phyloP scores from a whole-genome alignment of 2,797 vertebrate species.

The Luscinia megarhynchos region DNA sequence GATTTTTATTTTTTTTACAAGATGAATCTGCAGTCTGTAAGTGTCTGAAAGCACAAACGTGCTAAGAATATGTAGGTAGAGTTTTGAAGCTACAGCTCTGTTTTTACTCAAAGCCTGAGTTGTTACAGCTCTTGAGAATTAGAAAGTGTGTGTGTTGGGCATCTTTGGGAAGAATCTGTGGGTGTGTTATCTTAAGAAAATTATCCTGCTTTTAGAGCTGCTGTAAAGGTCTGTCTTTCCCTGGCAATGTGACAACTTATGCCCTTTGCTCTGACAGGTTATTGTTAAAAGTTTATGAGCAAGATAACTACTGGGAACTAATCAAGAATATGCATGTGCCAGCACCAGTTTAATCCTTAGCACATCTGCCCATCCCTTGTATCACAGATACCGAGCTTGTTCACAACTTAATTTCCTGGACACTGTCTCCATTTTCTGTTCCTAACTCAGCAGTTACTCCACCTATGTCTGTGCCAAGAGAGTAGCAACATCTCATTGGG shows the following conservation, averaged over 20 bases:
- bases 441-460: not conserved
- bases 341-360: not conserved
- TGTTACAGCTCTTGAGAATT: not conserved
- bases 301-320: not conserved
- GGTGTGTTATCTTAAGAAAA: not conserved
- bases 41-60: not conserved
- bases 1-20: not conserved
- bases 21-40: not conserved
- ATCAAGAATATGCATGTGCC: not conserved
- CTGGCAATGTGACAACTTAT: not conserved
- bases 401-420: not conserved
- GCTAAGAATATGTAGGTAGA: not conserved
- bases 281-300: not conserved
- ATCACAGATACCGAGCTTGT: not conserved
- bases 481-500: not conserved
- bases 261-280: not conserved
- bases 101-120: not conserved
- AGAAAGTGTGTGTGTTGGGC: not conserved
- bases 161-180: not conserved
- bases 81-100: not conserved
- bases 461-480: not conserved
- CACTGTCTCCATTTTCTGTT: not conserved
- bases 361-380: not conserved
- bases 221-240: not conserved
- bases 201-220: not conserved